Base-by-base conservation (phyloP, 1,140 invertebrate species). In the Colletes gigas region DNA sequence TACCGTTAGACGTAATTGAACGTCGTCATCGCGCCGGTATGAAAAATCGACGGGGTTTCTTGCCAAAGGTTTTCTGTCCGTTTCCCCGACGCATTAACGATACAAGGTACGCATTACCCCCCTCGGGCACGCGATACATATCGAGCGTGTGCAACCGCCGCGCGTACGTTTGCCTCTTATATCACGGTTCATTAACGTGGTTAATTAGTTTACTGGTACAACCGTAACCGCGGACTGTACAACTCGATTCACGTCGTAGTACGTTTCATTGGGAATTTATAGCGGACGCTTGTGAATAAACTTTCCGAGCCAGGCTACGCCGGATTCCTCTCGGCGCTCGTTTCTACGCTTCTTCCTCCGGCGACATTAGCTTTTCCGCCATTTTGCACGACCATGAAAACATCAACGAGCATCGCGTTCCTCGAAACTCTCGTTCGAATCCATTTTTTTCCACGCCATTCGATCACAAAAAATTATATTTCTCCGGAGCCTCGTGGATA, bases 201-300 rank as follows among this genome's bases (percentile, higher is more conserved):
- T 69, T 85, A 85, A 85, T 85, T 85, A 84, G 82, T 84, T 85
- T 76, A 85, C 60, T 77, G 57, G 68, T 59, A 72, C 68, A 84
- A 80, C 55, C 63, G 72, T 84, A 84, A 77, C 78, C 52, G 57
- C 57, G 69, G 60, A 63, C 30, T 68, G 77, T 66, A 66, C 71
- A 50, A 66, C 59, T 76, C 55, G 67, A 57, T 67, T 83, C 57
- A 73, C 60, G 47, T 68, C 59, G 82, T 21, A 39, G 52, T 72
- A 83, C 60, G 57, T 74, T 75, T 70, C 68, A 76, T 77, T 79
- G 52, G 54, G 50, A 77, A 85, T 81, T 74, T 77, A 80, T 67
- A 80, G 62, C 71, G 54, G 52, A 41, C 71, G 69, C 19, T 73
- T 79, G 69, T 73, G 39, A 72, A 79, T 73, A 65, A 73, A 73